phyloP scores from a whole-genome alignment of 1,140 invertebrate species.

The Phortica variegata region DNA sequence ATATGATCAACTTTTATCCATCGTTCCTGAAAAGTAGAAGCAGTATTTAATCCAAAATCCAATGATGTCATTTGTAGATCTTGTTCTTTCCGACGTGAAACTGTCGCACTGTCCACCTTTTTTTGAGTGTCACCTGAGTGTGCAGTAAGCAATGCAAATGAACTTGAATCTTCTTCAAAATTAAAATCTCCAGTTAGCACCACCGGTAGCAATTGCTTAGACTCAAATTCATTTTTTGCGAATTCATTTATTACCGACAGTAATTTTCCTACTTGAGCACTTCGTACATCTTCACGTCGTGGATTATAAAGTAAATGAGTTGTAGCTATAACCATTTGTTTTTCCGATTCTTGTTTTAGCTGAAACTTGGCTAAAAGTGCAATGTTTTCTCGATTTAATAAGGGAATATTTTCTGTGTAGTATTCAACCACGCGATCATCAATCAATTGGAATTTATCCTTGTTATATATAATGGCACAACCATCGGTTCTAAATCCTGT shows the following conservation, averaged over 20 bases:
- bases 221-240: conserved; percentile 46
- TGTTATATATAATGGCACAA: conserved; percentile 80
- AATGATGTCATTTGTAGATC: conserved; percentile 52
- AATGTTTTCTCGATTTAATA: conserved; percentile 84
- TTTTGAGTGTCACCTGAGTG: background rate
- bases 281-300: conserved; percentile 78
- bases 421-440: conserved; percentile 67
- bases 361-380: conserved; percentile 77
- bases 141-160: conserved; percentile 59
- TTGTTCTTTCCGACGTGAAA: too few relatives aligned
- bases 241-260: conserved; percentile 81
- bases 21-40: conserved; percentile 71
- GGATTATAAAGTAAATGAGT: conserved; percentile 96
- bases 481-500: conserved; percentile 74
- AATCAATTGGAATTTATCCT: conserved; percentile 64
- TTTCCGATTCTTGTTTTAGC: conserved; percentile 43
- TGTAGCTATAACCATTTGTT: conserved; percentile 77
- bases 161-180: conserved; percentile 67
- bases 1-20: conserved; percentile 84
- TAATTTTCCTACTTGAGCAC: conserved; percentile 80
- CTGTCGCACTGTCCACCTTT: conserved; percentile 11
- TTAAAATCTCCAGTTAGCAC: conserved; percentile 92
- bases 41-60: conserved; percentile 57
- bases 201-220: conserved; percentile 65
- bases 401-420: conserved; percentile 28